Evolutionary conservation across 2,113 vertebrate genomes (phyloP).

Genomic region (Epinephelus fuscoguttatus): DNA sequence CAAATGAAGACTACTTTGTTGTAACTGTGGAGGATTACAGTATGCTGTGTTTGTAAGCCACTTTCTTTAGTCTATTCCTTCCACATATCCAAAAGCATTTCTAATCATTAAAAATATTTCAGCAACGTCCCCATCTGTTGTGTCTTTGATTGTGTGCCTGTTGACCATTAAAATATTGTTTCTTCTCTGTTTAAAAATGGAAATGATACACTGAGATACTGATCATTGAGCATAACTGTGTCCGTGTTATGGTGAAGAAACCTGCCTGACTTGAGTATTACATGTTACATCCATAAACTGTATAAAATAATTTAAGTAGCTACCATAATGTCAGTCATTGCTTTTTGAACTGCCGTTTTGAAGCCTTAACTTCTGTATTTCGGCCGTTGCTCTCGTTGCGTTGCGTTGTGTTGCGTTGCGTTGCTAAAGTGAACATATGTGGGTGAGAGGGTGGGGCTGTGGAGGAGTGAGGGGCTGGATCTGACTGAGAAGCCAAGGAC

Average conservation of each 20-base stretch:
- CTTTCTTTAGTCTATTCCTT: not conserved
- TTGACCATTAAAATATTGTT: not conserved
- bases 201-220: not conserved
- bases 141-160: not conserved
- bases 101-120: not conserved
- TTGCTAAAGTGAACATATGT: too few species aligned
- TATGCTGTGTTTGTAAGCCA: not conserved
- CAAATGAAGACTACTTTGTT: not conserved
- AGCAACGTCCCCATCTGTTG: not conserved
- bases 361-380: too few species aligned
- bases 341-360: too few species aligned
- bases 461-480: too few species aligned
- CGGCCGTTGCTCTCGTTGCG: too few species aligned
- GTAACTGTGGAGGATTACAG: not conserved
- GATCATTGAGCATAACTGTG: not conserved
- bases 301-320: too few species aligned
- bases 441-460: too few species aligned
- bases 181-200: not conserved
- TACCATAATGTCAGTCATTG: too few species aligned
- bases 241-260: not conserved
- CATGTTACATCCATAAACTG: not conserved
- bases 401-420: too few species aligned
- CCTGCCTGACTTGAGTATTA: not conserved
- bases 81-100: not conserved
- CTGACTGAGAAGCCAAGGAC: too few species aligned